Evolutionary conservation across 2,113 vertebrate species (phyloP).

Genomic region (Thermophis baileyi): DNA sequence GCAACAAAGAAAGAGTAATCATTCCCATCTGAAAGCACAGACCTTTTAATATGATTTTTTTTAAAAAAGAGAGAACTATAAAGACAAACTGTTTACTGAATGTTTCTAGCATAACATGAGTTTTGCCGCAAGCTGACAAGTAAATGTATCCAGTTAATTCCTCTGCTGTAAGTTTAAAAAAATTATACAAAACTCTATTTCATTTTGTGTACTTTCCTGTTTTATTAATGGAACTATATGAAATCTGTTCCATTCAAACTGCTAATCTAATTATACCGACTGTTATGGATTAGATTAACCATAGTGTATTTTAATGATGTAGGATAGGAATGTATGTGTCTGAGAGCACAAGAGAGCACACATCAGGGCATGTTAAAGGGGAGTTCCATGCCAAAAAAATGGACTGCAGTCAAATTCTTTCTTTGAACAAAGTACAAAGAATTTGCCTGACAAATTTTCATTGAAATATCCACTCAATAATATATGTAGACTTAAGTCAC

Average conservation of each 20-base stretch:
- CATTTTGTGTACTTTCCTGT: conserved; percentile 35
- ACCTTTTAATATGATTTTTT: conserved; percentile 27
- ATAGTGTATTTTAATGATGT: conserved; percentile 41
- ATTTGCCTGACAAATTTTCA: background rate
- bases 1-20: conserved; percentile 9
- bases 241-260: conserved; percentile 53
- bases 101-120: conserved; percentile 12
- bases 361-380: background rate
- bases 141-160: conserved; percentile 34
- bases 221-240: conserved; percentile 47
- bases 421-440: background rate
- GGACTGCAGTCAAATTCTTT: conserved; percentile 23
- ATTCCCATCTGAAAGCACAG: conserved; percentile 4
- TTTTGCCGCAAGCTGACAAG: conserved; percentile 8
- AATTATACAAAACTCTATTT: conserved; percentile 37
- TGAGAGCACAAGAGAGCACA: background rate
- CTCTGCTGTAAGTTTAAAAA: conserved; percentile 27
- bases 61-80: conserved; percentile 3
- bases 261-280: conserved; percentile 59
- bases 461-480: background rate
- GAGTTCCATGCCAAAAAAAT: background rate
- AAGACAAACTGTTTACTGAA: conserved; percentile 7
- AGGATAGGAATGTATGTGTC: background rate
- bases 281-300: conserved; percentile 55
- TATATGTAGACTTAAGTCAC: background rate